Conservation (phyloP, 2,888 invertebrate species). For the Pristionchus arcanus region DNA sequence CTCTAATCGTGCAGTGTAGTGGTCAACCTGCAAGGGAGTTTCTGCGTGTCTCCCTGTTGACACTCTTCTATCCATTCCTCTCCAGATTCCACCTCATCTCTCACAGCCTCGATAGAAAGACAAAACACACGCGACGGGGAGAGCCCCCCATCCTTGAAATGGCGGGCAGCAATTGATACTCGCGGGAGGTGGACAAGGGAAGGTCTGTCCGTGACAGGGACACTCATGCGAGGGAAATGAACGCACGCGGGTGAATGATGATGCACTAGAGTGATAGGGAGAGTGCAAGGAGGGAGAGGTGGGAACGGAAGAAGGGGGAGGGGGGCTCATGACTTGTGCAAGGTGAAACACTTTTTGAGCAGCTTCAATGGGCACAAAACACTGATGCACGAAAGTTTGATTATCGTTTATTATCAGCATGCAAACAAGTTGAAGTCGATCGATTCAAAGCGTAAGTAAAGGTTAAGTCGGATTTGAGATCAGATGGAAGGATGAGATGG, state of each 20-base stretch:
- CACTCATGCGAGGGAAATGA: background rate
- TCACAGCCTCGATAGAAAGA: background rate
- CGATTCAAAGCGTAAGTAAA: background rate
- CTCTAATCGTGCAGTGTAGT: background rate
- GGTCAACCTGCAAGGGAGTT: background rate
- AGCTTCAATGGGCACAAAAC: background rate
- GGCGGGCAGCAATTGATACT: background rate
- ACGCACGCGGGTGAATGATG: background rate
- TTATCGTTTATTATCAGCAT: background rate
- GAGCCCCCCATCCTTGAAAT: background rate
- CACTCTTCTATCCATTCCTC: background rate
- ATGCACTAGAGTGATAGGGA: conserved; percentile 16
- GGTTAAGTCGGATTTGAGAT: background rate
- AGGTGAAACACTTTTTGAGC: too few species aligned
- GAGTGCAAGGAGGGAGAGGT: background rate
- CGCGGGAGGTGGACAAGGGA: background rate
- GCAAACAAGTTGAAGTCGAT: background rate
- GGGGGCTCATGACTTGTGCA: background rate
- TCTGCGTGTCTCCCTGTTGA: background rate
- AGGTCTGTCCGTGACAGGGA: background rate
- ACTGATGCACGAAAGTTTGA: background rate
- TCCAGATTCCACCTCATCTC: background rate
- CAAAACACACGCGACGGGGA: background rate
- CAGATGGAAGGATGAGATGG: background rate
- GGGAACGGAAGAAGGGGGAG: background rate